Conservation (phyloP, 2,888 invertebrate genomes). For the Mongoloraphidia duomilia region DNA sequence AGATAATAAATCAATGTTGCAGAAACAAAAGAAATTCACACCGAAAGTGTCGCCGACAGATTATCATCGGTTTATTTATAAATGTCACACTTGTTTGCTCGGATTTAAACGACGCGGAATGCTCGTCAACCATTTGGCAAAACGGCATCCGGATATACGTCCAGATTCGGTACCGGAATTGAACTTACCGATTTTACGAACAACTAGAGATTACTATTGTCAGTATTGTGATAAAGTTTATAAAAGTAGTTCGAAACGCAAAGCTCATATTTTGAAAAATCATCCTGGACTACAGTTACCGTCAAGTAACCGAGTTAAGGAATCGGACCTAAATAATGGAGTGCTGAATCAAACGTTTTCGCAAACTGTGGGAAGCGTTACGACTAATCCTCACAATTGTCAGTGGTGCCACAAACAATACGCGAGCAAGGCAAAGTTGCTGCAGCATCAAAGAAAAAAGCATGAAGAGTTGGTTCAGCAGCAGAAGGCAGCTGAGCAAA, state of each 20-base stretch:
- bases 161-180: slow-evolving; percentile 56
- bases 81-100: slow-evolving; percentile 58
- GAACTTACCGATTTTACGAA: slow-evolving; percentile 61
- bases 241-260: slow-evolving; percentile 71
- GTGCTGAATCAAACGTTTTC: slow-evolving; percentile 47
- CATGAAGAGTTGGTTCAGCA: slow-evolving; percentile 34
- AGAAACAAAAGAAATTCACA: slow-evolving; percentile 30
- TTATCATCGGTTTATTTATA: slow-evolving; percentile 58
- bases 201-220: slow-evolving; percentile 69
- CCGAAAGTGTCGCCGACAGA: slow-evolving; percentile 45
- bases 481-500: too few species aligned
- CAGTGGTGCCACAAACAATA: slow-evolving; percentile 79
- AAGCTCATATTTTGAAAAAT: slow-evolving; percentile 65
- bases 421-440: slow-evolving; percentile 58
- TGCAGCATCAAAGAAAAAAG: slow-evolving; percentile 52
- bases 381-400: slow-evolving; percentile 55
- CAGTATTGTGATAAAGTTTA: slow-evolving; percentile 74
- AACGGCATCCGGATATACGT: slow-evolving; percentile 51
- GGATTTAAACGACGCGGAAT: slow-evolving; percentile 74
- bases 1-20: too few species aligned
- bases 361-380: slow-evolving; percentile 57
- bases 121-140: slow-evolving; percentile 73
- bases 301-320: slow-evolving; percentile 29
- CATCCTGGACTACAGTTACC: slow-evolving; percentile 66
- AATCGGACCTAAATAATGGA: slow-evolving; percentile 21